These are phyloP conservation scores for Oasisia sp. DNA, from an alignment of 2,888 invertebrate genomes.

Conservation along the genomic window DNA sequence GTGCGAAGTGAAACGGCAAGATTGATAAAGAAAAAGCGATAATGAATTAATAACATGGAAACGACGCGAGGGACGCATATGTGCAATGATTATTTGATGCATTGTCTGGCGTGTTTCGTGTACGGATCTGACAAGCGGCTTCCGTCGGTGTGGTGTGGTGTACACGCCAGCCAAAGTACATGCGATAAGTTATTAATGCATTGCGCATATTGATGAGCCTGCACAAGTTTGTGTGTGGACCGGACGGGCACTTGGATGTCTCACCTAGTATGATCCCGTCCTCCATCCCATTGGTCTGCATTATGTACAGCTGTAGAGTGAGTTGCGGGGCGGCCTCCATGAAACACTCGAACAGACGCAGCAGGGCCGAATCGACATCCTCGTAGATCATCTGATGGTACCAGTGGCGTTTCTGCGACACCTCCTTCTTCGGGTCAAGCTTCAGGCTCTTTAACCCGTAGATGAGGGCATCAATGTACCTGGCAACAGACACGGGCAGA, in stretches of 20 bases:
- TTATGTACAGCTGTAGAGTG: conserved; percentile 77
- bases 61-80: background rate
- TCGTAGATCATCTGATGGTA: conserved; percentile 50
- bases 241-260: background rate
- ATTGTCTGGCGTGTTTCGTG: background rate
- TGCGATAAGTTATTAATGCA: background rate
- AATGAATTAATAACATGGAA: background rate
- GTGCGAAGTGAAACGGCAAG: background rate
- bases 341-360: conserved; percentile 77
- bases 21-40: background rate
- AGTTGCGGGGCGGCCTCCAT: conserved; percentile 80
- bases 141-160: too few relatives aligned
- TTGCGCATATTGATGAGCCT: background rate
- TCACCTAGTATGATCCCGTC: background rate
- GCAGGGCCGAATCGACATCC: conserved; percentile 72
- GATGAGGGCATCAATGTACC: conserved; percentile 25
- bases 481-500: background rate
- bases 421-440: conserved; percentile 20
- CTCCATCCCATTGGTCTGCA: conserved; percentile 53
- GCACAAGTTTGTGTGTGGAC: background rate
- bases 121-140: too few relatives aligned
- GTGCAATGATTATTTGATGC: background rate
- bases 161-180: background rate
- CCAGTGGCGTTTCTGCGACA: conserved; percentile 20
- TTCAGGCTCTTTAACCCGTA: conserved; percentile 18